Base-by-base conservation (phyloP, 2,888 invertebrate genomes). In the Platynereis dumerilii region DNA sequence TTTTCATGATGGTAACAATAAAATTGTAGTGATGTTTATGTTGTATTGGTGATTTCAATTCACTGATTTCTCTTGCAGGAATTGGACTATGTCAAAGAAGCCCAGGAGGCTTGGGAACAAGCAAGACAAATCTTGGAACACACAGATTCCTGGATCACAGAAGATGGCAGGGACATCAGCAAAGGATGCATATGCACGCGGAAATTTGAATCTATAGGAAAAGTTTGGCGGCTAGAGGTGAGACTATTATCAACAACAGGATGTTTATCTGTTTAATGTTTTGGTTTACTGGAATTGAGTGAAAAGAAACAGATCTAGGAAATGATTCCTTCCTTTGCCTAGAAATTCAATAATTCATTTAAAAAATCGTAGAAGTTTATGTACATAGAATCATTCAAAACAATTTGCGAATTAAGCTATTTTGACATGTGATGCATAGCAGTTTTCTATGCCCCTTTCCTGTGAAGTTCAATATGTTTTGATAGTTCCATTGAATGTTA, bases 31-130 rank as follows among this genome's bases (percentile, higher is more conserved):
- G n/a, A n/a, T n/a, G n/a, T n/a, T n/a, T n/a, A n/a, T n/a, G n/a
- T n/a, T n/a, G n/a, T n/a, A n/a, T n/a, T n/a, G n/a, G n/a, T n/a
- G n/a, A n/a, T n/a, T n/a, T n/a, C n/a, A n/a, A n/a, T n/a, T n/a
- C 22, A 7, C 29, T 28, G 2, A 57, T n/a, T 58, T 58, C 27
- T 26, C 5, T 45, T 60, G 7, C 34, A 48, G 52, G 12, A 60
- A 52, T 22, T 48, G 29, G 7, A 44, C n/a, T 61, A 61, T 42
- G 22, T 5, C 1, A 29, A n/a, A 10, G n/a, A 22, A 20, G 61
- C 61, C 20, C 26, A 54, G 34, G 61, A 54, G 22, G 61, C 61
- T 22, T 61, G 61, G 61, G 61, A 61, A 39, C 54, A 34, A 29
- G 61, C 61, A 1, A 39, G 61, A 54, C 22, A 2, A 12, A 28